Conservation (phyloP, 2,888 invertebrate species). For the Conistra vaccinii region DNA sequence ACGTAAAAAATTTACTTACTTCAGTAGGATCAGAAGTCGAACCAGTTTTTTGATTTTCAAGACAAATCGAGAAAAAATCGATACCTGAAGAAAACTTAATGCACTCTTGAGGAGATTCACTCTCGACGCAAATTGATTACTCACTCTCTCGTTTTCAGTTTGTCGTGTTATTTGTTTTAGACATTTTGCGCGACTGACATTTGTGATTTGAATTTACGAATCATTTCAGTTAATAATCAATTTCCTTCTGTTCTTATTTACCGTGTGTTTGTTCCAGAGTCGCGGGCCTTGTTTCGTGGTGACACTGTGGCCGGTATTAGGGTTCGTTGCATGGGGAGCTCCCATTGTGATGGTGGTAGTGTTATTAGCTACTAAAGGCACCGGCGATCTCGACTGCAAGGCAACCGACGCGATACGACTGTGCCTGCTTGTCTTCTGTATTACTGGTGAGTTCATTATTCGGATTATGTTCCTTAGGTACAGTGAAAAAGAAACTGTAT, state of each 20-base stretch:
- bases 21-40: neutral
- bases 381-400: conserved; percentile 94
- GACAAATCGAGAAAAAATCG: neutral
- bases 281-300: conserved; percentile 96
- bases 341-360: conserved; percentile 93
- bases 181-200: neutral
- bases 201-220: neutral
- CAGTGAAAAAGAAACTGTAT: neutral
- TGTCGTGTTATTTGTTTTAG: neutral
- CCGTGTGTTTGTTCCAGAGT: conserved; percentile 88
- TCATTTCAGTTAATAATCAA: too few relatives aligned
- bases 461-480: neutral
- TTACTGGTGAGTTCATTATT: conserved; percentile 91
- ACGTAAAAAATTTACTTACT: too few relatives aligned
- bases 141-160: neutral
- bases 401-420: conserved; percentile 95
- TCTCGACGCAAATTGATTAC: neutral
- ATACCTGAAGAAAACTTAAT: neutral
- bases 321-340: conserved; percentile 91
- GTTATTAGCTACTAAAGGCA: conserved; percentile 92
- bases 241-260: neutral
- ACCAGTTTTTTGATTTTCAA: neutral
- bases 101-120: neutral
- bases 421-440: conserved; percentile 94
- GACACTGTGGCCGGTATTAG: conserved; percentile 93